These are phyloP conservation scores for Nyctibius bracteatus DNA, from an alignment of 2,113 vertebrate species.

Conservation along the genomic window DNA sequence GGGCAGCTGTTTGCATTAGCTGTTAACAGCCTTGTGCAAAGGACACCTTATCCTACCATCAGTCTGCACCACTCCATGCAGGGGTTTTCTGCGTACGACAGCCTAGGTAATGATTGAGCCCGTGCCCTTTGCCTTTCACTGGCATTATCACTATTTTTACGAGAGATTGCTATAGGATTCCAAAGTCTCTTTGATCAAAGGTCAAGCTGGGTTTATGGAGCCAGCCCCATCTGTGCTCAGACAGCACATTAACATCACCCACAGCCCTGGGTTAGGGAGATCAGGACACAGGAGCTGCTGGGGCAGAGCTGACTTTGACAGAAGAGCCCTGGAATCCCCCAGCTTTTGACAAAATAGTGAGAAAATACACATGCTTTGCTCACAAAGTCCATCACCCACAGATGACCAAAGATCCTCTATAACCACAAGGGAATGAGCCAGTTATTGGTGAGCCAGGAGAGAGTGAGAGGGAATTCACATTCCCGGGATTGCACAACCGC, in stretches of 20 bases:
- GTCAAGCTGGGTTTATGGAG: background rate
- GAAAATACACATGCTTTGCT: background rate
- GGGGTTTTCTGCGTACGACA: background rate
- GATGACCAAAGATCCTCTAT: background rate
- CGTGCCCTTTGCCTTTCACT: background rate
- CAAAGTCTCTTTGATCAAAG: slow-evolving; percentile 23
- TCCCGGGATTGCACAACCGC: background rate
- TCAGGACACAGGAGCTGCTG: background rate
- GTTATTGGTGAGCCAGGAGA: background rate
- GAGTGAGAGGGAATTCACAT: background rate
- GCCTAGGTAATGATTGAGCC: background rate
- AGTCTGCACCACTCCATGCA: background rate
- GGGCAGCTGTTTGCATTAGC: background rate
- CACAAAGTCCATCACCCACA: background rate
- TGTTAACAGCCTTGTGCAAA: background rate
- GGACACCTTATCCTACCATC: background rate
- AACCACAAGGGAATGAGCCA: background rate
- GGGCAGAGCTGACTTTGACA: background rate
- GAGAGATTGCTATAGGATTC: background rate
- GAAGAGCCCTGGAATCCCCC: background rate
- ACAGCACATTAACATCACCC: background rate
- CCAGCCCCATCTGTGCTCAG: background rate
- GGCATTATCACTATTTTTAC: background rate
- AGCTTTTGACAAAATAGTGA: background rate
- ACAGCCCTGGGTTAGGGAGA: background rate